phyloP scores from a whole-genome alignment of 2,113 vertebrate genomes.

The Paralichthys olivaceus region DNA sequence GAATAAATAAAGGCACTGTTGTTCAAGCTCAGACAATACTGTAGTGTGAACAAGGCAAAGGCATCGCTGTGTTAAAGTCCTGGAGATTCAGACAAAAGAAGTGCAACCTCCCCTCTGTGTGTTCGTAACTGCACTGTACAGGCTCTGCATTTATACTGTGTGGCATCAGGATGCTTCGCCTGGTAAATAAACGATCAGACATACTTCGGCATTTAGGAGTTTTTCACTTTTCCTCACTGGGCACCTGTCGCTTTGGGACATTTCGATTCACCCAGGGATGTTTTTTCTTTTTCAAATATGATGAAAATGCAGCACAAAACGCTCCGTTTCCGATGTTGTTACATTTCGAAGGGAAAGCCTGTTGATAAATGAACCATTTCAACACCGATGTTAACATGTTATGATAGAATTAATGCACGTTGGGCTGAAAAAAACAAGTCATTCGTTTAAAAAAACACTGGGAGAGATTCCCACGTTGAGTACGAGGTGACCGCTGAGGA shows the following conservation, averaged over 20 bases:
- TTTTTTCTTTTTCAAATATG: neutral
- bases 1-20: conserved; percentile 97
- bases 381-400: conserved; percentile 14
- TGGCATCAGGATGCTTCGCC: neutral
- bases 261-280: neutral
- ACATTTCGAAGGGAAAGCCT: neutral
- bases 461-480: neutral
- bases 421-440: neutral
- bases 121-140: conserved; percentile 70
- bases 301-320: neutral
- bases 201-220: conserved; percentile 61
- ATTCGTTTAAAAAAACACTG: neutral
- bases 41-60: conserved; percentile 89
- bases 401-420: neutral
- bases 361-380: neutral
- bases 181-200: neutral
- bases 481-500: conserved; percentile 24
- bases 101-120: conserved; percentile 89
- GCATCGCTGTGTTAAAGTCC: conserved; percentile 87
- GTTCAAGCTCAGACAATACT: conserved; percentile 91
- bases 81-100: conserved; percentile 34
- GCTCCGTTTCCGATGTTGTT: neutral
- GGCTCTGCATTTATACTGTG: neutral
- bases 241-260: conserved; percentile 23
- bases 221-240: conserved; percentile 37